Evolutionary conservation across 2,113 vertebrate genomes (phyloP).

Genomic region (Cyphomyrus discorhynchus): DNA sequence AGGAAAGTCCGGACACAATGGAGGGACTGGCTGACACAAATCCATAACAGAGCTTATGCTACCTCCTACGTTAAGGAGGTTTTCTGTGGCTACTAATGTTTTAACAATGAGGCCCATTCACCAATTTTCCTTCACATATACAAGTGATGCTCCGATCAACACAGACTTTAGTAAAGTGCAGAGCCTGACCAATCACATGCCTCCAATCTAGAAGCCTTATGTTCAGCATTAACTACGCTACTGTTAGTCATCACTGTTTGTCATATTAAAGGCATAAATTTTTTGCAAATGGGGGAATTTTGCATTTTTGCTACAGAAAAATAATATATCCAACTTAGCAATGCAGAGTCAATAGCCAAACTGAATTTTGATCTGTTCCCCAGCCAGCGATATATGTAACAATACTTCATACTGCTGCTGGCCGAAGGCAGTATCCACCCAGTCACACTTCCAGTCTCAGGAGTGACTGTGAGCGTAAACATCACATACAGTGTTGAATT

Average conservation of each 20-base stretch:
- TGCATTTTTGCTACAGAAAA: not conserved
- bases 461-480: too few species aligned
- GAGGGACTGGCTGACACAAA: not conserved
- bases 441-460: too few species aligned
- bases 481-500: too few species aligned
- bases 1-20: not conserved
- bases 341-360: too few species aligned
- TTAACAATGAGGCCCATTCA: not conserved
- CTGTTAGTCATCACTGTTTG: not conserved
- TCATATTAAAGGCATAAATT: not conserved
- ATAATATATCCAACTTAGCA: not conserved
- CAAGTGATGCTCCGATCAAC: not conserved
- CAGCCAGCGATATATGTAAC: too few species aligned
- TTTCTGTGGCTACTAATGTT: not conserved
- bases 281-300: not conserved
- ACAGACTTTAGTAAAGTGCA: not conserved
- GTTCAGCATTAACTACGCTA: not conserved
- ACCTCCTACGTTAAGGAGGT: not conserved
- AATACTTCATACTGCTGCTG: too few species aligned
- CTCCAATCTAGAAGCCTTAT: not conserved
- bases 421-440: too few species aligned
- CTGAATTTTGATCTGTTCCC: too few species aligned
- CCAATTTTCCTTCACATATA: not conserved
- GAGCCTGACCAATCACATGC: not conserved
- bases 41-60: not conserved